These are phyloP conservation scores for Mystacornis crossleyi DNA, from an alignment of 2,113 vertebrate genomes.

Conservation along the genomic window DNA sequence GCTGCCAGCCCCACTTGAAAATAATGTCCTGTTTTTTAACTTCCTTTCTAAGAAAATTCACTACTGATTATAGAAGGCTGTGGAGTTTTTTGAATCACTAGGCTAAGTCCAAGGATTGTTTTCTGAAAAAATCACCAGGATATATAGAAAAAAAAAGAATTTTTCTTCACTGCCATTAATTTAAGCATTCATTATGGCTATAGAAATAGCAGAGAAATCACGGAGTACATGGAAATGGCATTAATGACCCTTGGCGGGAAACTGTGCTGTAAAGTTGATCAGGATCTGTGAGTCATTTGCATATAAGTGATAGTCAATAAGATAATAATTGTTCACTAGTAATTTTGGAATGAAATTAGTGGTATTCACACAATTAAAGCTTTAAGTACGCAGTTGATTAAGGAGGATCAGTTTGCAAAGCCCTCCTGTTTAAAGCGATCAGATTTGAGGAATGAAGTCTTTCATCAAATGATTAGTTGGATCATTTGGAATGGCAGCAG, in stretches of 20 bases:
- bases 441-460: neutral
- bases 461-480: neutral
- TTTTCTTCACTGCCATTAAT: neutral
- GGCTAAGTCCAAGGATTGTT: neutral
- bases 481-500: neutral
- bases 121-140: neutral
- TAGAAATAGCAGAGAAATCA: neutral
- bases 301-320: neutral
- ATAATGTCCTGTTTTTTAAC: neutral
- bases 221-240: neutral
- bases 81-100: neutral
- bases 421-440: neutral
- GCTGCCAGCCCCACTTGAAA: neutral
- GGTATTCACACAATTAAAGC: neutral
- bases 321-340: neutral
- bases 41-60: neutral
- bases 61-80: neutral
- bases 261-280: neutral
- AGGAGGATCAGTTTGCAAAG: neutral
- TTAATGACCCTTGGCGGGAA: constrained; percentile 7
- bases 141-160: neutral
- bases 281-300: neutral
- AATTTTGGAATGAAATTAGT: neutral
- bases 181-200: neutral
- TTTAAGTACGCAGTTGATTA: neutral